phyloP scores from a whole-genome alignment of 2,113 vertebrate genomes.

The Eulacestoma nigropectus region DNA sequence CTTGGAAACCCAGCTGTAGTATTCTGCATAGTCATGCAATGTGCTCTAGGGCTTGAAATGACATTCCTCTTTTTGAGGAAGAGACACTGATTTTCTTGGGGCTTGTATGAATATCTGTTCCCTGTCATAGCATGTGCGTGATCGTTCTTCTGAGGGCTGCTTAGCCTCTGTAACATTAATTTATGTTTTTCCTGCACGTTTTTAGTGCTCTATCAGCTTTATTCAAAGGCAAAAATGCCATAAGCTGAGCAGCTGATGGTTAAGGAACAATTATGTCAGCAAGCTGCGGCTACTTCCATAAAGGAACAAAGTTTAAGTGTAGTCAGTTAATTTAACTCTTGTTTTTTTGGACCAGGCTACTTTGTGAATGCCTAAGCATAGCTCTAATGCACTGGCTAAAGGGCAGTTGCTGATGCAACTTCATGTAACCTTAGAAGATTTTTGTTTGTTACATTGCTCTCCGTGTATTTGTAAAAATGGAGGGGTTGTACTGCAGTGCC shows the following conservation, averaged over 20 bases:
- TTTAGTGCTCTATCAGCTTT: not conserved
- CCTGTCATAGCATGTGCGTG: rapidly evolving
- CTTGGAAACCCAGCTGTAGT: too few species aligned
- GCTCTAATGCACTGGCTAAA: not conserved
- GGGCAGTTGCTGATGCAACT: slow-evolving; percentile 18
- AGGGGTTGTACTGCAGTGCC: not conserved
- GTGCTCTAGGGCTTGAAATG: not conserved
- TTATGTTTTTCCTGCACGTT: rapidly evolving
- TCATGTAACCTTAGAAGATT: not conserved
- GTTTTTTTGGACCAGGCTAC: not conserved
- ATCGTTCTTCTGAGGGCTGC: not conserved
- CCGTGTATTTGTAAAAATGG: rapidly evolving
- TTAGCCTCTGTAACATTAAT: not conserved
- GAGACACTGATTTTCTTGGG: not conserved
- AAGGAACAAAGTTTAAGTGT: not conserved
- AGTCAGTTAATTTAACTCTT: not conserved
- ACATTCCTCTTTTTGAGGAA: not conserved
- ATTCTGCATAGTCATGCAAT: not conserved
- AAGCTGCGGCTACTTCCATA: not conserved
- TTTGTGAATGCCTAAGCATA: not conserved
- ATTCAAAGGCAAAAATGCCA: not conserved
- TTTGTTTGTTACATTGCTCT: not conserved
- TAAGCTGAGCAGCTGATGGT: not conserved
- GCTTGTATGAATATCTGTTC: not conserved
- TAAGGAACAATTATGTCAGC: not conserved